Evolutionary conservation across 2,888 invertebrate genomes (phyloP), one percentile per base, ranked within the genome.

Genomic region (Napeogenes inachia): DNA sequence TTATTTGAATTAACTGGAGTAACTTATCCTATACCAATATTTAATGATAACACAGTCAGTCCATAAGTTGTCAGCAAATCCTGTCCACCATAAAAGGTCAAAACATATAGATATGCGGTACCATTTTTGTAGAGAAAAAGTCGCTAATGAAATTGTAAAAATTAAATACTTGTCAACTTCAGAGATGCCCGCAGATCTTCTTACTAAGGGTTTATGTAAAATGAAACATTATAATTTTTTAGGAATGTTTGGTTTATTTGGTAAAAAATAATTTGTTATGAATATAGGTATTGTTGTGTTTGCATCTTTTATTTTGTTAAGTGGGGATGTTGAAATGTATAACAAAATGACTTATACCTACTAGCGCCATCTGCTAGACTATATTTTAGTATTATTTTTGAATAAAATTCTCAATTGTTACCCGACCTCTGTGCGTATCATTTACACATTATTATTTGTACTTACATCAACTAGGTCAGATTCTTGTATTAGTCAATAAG

Each of bases 31-130:
- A 47, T 57, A 6, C 21, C 13, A 12, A 47, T 57, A 6, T 57
- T 33, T 57, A 57, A 47, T 47, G 57, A 57, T 30, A 47, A 32
- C n/a, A n/a, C 57, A 57, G 13, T 13, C 33, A 13, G 56, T 55
- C 30, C 45, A 45, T 35, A 60, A 60, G 35, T n/a, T 60, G 10
- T 21, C 32, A 46, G 46, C 38, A 13, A 60, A 56, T 13, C 21
- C 46, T 13, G 33, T 60, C 35, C 45, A 45, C 30, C 60, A 54
- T 60, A 45, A 13, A n/a, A 42, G 60, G 32, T 45, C 54, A 33
- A 60, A 60, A 38, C 60, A 60, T 54, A 57, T 57, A 32, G 47
- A 57, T 47, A 21, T 57, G 6, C 21, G 33, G 3, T n/a, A 46
- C 33, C 57, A 60, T 56, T 57, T 57, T 57, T 46, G 45, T n/a